These are phyloP conservation scores for Parnassius glacialis DNA, from an alignment of 2,888 invertebrate species.

Conservation along the genomic window DNA sequence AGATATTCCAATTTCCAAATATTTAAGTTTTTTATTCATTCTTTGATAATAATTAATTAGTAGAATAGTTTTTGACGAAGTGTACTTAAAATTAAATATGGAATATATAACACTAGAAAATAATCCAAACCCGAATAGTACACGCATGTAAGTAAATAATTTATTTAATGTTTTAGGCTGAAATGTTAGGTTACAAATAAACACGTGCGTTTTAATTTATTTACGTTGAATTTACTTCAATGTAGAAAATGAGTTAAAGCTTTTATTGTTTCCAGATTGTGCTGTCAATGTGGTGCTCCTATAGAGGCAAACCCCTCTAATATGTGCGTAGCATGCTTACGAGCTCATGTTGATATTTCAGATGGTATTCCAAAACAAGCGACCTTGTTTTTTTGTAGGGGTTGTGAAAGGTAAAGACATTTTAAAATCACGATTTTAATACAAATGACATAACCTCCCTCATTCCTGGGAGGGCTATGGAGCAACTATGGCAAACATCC, in stretches of 20 bases:
- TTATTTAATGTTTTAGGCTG: slow-evolving; percentile 19
- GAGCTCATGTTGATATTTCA: slow-evolving; percentile 96
- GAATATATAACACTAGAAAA: slow-evolving; percentile 67
- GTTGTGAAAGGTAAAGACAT: slow-evolving; percentile 89
- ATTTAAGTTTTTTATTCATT: no score
- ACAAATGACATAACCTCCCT: no score
- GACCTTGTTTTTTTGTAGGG: slow-evolving; percentile 93
- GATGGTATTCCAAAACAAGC: slow-evolving; percentile 97
- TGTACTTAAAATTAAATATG: slow-evolving; percentile 44
- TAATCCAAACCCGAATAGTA: slow-evolving; percentile 42
- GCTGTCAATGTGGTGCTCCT: slow-evolving; percentile 95
- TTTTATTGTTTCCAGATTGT: slow-evolving; percentile 81
- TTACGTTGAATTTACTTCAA: no score
- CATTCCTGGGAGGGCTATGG: no score
- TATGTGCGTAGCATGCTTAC: slow-evolving; percentile 97
- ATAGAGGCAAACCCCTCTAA: slow-evolving; percentile 98
- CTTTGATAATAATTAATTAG: no score
- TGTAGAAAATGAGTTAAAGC: no score
- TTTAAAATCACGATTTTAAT: no score
- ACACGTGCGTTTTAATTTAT: background rate
- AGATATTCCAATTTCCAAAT: no score
- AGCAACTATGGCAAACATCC: no score
- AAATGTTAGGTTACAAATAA: slow-evolving; percentile 37
- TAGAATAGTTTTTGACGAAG: no score
- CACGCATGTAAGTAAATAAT: slow-evolving; percentile 63